Conservation (phyloP, 1,140 invertebrate species). For the Trissolcus basalis region DNA sequence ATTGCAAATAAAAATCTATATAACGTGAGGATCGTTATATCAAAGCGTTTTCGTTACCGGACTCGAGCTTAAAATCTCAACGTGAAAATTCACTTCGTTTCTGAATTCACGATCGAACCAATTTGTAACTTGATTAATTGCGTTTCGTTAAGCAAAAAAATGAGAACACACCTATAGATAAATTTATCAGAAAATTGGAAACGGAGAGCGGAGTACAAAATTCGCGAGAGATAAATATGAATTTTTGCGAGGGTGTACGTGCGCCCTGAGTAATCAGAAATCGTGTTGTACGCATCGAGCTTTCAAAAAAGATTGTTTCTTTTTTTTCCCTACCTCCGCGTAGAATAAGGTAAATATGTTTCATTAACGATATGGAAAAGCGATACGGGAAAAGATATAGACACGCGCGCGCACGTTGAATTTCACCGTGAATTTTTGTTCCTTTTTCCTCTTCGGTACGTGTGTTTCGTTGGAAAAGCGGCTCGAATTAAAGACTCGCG, state of each 20-base stretch:
- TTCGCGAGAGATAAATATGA: not conserved
- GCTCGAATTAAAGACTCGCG: slow-evolving; percentile 21
- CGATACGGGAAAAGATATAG: slow-evolving; percentile 6
- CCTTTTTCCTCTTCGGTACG: slow-evolving; percentile 18
- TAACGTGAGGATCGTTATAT: not conserved
- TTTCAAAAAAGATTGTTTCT: slow-evolving; percentile 27
- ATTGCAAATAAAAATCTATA: not conserved
- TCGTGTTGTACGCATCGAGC: slow-evolving; percentile 9
- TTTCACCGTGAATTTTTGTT: not conserved
- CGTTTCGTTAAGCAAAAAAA: not conserved
- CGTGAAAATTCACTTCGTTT: no score
- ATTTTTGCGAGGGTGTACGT: not conserved
- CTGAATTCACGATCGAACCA: slow-evolving; percentile 1
- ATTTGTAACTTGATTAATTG: slow-evolving; percentile 10
- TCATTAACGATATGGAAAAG: slow-evolving; percentile 38
- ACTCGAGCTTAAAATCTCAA: slow-evolving; percentile 1
- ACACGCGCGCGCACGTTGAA: slow-evolving; percentile 2
- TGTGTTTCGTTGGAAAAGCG: slow-evolving; percentile 17
- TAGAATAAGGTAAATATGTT: slow-evolving; percentile 31
- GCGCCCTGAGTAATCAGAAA: slow-evolving; percentile 2
- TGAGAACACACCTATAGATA: not conserved
- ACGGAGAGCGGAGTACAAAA: not conserved
- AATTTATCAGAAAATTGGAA: slow-evolving; percentile 3
- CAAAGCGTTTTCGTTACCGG: slow-evolving; percentile 11
- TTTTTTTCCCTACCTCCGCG: no score